Conservation (phyloP, 2,113 vertebrate species). For the Paramormyrops kingsleyae region DNA sequence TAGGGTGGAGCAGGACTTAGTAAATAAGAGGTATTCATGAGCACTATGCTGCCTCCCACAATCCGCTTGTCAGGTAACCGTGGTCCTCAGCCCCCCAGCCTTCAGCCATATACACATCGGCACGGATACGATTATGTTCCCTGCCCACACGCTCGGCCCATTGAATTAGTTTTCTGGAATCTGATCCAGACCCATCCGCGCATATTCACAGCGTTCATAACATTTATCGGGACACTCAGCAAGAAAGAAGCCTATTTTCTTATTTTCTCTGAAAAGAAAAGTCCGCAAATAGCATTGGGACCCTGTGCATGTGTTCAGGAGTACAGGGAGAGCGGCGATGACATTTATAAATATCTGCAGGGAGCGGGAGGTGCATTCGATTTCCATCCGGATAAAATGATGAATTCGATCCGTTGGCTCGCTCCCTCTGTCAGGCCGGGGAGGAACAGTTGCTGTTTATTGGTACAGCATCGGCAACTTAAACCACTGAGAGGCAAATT, state of each 20-base stretch:
- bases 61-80: neutral
- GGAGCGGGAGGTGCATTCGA: neutral
- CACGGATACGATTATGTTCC: neutral
- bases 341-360: constrained; percentile 14
- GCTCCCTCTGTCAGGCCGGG: too few relatives aligned
- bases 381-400: constrained; percentile 12
- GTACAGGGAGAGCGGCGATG: neutral
- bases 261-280: neutral
- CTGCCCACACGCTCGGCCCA: neutral
- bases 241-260: neutral
- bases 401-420: neutral
- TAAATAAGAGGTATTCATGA: neutral
- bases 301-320: neutral
- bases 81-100: neutral
- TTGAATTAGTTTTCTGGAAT: neutral
- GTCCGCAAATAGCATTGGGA: neutral
- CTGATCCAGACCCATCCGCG: neutral
- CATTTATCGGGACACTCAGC: neutral
- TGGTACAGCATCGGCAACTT: neutral
- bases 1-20: neutral
- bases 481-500: neutral
- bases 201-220: neutral
- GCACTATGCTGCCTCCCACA: neutral
- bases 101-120: neutral
- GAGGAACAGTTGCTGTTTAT: neutral